These are phyloP conservation scores for Leuctra nigra DNA, from an alignment of 2,888 invertebrate genomes.

Conservation along the genomic window DNA sequence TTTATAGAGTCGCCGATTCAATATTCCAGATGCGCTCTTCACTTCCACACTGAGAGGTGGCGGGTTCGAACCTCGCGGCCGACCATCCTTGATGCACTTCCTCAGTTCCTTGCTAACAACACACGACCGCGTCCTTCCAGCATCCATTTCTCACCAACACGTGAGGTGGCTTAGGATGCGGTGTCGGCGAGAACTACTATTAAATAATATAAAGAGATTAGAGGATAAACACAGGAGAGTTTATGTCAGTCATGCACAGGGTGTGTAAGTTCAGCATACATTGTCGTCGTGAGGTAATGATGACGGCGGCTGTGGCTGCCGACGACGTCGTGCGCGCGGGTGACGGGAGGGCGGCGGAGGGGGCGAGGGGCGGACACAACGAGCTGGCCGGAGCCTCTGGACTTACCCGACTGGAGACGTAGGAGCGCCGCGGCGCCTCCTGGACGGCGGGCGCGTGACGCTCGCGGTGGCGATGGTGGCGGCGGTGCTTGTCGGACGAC, in stretches of 20 bases:
- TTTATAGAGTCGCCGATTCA: too few relatives aligned
- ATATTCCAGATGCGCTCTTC: too few relatives aligned
- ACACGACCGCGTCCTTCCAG: too few relatives aligned
- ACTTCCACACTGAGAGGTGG: too few relatives aligned
- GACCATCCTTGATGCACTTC: too few relatives aligned
- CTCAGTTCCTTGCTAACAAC: too few relatives aligned
- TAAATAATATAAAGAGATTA: too few relatives aligned
- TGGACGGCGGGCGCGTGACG: slow-evolving; percentile 46
- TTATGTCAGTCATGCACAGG: neutral
- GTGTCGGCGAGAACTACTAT: too few relatives aligned
- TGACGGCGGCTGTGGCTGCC: neutral
- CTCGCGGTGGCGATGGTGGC: slow-evolving; percentile 47
- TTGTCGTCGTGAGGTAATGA: neutral
- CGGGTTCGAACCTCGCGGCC: too few relatives aligned
- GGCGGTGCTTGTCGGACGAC: slow-evolving; percentile 66
- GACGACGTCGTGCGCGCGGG: slow-evolving; percentile 1
- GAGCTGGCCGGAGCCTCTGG: slow-evolving; percentile 17
- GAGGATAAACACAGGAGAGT: too few relatives aligned
- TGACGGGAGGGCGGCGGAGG: neutral
- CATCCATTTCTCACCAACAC: too few relatives aligned
- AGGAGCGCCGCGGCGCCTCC: slow-evolving; percentile 38
- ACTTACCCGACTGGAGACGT: slow-evolving; percentile 31
- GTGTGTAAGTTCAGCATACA: neutral
- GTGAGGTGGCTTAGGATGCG: too few relatives aligned
- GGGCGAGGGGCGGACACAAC: neutral